Conservation (phyloP, 2,113 vertebrate genomes). For the Desmodus rotundus region DNA sequence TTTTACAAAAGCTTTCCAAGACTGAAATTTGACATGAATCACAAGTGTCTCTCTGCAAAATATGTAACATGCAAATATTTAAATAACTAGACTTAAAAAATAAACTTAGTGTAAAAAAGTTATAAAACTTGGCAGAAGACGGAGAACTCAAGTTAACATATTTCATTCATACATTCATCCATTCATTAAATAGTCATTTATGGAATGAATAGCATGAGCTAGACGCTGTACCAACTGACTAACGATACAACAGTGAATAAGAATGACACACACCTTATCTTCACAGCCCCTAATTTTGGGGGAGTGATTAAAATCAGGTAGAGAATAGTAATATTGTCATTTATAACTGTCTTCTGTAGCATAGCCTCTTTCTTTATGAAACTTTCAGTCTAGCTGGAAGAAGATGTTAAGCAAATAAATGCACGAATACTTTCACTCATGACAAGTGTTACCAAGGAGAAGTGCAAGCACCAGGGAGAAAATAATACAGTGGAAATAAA, state of each 20-base stretch:
- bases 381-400: not conserved
- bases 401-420: not conserved
- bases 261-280: not conserved
- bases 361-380: not conserved
- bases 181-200: slow-evolving; percentile 1
- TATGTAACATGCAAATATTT: not conserved
- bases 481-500: not conserved
- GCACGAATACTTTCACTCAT: not conserved
- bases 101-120: not conserved
- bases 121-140: not conserved
- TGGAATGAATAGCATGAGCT: not conserved
- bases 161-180: not conserved
- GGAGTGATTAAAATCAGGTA: not conserved
- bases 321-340: not conserved
- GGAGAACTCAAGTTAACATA: not conserved
- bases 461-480: not conserved
- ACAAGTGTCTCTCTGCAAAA: not conserved
- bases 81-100: not conserved
- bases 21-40: not conserved
- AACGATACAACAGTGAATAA: not conserved
- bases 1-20: not conserved
- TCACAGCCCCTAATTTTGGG: not conserved
- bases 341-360: not conserved
- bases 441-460: not conserved
- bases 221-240: not conserved